Evolutionary conservation across 2,888 invertebrate genomes (phyloP), one percentile per base, ranked within the genome.

Genomic region (Camptogramma bilineatum): DNA sequence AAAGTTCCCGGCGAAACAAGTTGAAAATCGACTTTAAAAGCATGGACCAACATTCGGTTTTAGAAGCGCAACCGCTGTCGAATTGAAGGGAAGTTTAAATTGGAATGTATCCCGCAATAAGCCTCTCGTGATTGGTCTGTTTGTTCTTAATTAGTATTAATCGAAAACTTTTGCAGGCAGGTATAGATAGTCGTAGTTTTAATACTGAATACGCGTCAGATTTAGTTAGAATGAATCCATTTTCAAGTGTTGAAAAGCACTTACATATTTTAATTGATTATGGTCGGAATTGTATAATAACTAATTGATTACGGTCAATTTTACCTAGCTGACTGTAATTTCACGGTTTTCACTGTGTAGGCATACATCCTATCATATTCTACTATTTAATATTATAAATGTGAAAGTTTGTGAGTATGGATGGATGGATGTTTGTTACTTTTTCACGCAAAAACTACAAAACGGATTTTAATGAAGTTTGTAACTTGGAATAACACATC

Each of bases 41-140:
- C 88, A 85, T 83, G 78, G 82, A 82, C 87, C 81, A 90, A 91
- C 91, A 93, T 90, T 93, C 84, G 89, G 89, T 91, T 92, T 93
- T 92, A 87, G 88, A 91, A 86, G 83, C 85, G 83, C 80, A 77
- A 63, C 81, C 73, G 74, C 80, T 82, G 80, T 82, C 83, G 83
- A 88, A 90, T 91, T 87, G 88, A 88, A 88, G 86, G 87, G 84
- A 92, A 93, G 82, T 93, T 93, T 93, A 93, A 93, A 92, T 93
- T 92, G 93, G 91, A 92, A 92, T 91, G 90, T 90, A 92, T 90
- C 91, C 90, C 87, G 84, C 90, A 89, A 88, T 92, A 92, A 92
- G 91, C 91, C 90, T 86, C 87, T 86, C 83, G 84, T 87, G 92
- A 93, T 91, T 92, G 91, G 91, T 81, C 92, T 90, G 91, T 91